Evolutionary conservation across 2,113 vertebrate species (phyloP).

Genomic region (Hippocampus mohnikei): DNA sequence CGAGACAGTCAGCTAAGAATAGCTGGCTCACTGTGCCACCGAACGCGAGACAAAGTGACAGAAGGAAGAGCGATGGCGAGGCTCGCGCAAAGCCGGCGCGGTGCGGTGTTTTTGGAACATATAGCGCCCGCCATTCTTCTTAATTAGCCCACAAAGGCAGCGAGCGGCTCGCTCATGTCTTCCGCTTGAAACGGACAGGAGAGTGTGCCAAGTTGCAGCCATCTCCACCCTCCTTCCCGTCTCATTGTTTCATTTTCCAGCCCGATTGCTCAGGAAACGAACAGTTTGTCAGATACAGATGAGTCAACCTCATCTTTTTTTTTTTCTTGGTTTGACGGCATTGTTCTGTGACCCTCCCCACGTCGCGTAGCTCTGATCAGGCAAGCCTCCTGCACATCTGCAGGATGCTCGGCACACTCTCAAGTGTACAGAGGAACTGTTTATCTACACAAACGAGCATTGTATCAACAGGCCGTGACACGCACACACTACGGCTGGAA

Average conservation of each 20-base stretch:
- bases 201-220: constrained; percentile 9
- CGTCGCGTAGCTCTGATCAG: constrained; percentile 2
- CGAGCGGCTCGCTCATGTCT: constrained; percentile 39
- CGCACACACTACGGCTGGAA: background rate
- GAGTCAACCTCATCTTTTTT: constrained; percentile 24
- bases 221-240: constrained; percentile 37
- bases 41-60: constrained; percentile 1
- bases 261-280: constrained; percentile 49
- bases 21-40: constrained; percentile 24
- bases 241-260: constrained; percentile 49
- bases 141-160: constrained; percentile 31
- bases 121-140: constrained; percentile 24
- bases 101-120: constrained; percentile 7
- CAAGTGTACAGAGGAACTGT: constrained; percentile 23
- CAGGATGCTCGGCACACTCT: constrained; percentile 59
- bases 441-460: constrained; percentile 33
- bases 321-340: constrained; percentile 17
- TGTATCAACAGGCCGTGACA: constrained; percentile 12
- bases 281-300: constrained; percentile 49
- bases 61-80: constrained; percentile 33
- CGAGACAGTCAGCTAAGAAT: constrained; percentile 55
- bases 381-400: constrained; percentile 36
- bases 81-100: constrained; percentile 11
- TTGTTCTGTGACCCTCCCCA: constrained; percentile 59
- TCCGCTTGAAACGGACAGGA: constrained; percentile 34